Evolutionary conservation across 2,888 invertebrate species (phyloP).

Genomic region (Lithosia quadra): DNA sequence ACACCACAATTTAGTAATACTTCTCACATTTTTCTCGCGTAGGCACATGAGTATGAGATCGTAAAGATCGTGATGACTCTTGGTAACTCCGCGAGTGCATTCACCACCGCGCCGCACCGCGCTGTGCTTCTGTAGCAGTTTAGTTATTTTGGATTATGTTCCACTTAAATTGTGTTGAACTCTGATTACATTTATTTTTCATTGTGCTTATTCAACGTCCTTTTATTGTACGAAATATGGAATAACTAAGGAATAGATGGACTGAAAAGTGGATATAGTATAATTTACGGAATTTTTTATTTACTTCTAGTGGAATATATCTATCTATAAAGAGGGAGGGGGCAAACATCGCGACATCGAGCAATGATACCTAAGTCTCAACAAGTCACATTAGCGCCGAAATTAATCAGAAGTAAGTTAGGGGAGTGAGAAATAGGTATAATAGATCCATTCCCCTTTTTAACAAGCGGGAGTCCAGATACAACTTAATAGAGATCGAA

Average conservation of each 20-base stretch:
- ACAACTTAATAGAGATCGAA: too few relatives aligned
- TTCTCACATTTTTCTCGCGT: neutral
- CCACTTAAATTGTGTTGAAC: constrained; percentile 40
- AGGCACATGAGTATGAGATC: neutral
- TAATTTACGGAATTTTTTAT: too few relatives aligned
- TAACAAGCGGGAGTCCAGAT: too few relatives aligned
- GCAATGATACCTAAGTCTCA: too few relatives aligned
- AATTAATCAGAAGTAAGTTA: too few relatives aligned
- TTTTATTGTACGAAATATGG: neutral
- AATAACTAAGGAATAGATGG: neutral
- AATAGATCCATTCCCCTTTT: too few relatives aligned
- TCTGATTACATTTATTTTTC: constrained; percentile 30
- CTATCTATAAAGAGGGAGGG: too few relatives aligned
- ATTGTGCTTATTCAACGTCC: neutral
- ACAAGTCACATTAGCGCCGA: too few relatives aligned
- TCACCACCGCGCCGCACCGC: constrained; percentile 52
- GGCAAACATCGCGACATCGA: too few relatives aligned
- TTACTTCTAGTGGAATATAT: too few relatives aligned
- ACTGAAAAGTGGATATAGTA: neutral
- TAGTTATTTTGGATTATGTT: constrained; percentile 45
- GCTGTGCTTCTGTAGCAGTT: constrained; percentile 42
- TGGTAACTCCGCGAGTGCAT: constrained; percentile 59
- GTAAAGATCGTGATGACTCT: constrained; percentile 46
- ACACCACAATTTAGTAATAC: neutral
- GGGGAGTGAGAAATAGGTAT: too few relatives aligned